Percentiles rank a stretch among this genome's conserved stretches.
phyloP scores from a whole-genome alignment of 2,113 vertebrate species.

The Pelmatolapia mariae region DNA sequence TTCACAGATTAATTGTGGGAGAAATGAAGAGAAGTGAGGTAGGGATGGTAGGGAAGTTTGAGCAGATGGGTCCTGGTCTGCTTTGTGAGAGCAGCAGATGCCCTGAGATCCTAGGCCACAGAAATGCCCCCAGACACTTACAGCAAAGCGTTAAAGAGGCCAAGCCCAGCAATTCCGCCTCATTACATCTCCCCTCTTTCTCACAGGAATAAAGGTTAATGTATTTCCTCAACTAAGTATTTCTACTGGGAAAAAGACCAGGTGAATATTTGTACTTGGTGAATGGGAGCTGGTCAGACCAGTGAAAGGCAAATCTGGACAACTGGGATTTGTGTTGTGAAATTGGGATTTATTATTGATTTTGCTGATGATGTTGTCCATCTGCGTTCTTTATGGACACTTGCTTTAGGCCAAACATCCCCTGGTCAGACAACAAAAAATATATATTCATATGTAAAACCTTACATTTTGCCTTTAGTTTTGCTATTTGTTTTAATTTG shows the following conservation, averaged over 20 bases:
- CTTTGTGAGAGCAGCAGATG: constrained; percentile 66
- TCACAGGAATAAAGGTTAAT: constrained; percentile 8
- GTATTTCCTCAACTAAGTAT: not conserved
- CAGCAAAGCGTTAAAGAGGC: constrained; percentile 4
- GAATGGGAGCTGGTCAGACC: not conserved
- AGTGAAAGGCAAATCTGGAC: not conserved
- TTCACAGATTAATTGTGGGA: not conserved
- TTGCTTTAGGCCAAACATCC: accelerated
- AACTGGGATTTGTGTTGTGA: not conserved
- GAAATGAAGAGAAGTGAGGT: not conserved
- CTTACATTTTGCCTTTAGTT: not conserved
- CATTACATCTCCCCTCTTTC: not conserved
- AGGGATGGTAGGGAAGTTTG: not conserved
- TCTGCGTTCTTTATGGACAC: not conserved
- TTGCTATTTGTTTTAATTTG: not conserved
- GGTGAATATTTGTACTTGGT: not conserved
- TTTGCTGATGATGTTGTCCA: not conserved
- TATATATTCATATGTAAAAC: not conserved
- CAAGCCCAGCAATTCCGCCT: not conserved
- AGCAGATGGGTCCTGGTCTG: constrained; percentile 64
- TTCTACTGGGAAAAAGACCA: not conserved
- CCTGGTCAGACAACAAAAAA: not conserved
- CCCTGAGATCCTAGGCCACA: constrained; percentile 47
- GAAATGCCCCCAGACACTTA: constrained; percentile 26
- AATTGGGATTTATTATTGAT: not conserved